These are phyloP conservation scores for Bombycilla garrulus DNA, from an alignment of 2,113 vertebrate species.

Conservation along the genomic window DNA sequence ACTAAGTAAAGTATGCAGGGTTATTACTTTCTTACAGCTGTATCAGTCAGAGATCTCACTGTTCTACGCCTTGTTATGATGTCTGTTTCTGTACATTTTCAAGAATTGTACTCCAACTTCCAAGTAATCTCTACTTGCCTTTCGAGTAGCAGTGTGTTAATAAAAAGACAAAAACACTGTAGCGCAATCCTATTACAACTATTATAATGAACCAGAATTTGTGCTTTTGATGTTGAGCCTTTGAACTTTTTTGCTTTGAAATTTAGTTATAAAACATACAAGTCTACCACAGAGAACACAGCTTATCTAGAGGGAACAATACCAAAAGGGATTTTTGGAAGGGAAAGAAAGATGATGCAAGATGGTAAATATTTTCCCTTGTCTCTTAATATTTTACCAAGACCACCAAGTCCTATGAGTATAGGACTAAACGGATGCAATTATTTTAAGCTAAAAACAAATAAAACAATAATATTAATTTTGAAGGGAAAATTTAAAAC, in stretches of 20 bases:
- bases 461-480: background rate
- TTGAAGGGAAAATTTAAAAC: background rate
- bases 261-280: constrained; percentile 48
- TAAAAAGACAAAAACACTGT: constrained; percentile 62
- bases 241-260: constrained; percentile 68
- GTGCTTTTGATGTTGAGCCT: constrained; percentile 62
- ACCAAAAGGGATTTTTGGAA: constrained; percentile 16
- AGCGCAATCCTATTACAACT: constrained; percentile 60
- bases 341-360: background rate
- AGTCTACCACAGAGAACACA: constrained; percentile 40
- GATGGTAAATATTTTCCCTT: background rate
- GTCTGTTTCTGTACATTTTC: background rate
- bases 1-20: background rate
- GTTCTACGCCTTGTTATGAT: background rate
- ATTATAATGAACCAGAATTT: constrained; percentile 61
- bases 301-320: constrained; percentile 46
- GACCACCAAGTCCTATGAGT: background rate
- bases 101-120: constrained; percentile 3
- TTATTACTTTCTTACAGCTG: background rate
- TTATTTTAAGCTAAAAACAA: constrained; percentile 20
- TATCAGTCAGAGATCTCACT: background rate
- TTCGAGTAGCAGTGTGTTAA: constrained; percentile 48
- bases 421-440: background rate
- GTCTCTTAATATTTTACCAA: constrained; percentile 8
- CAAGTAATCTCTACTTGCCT: constrained; percentile 44